phyloP scores from a whole-genome alignment of 2,113 vertebrate species.

The Romanogobio albipinnatus region DNA sequence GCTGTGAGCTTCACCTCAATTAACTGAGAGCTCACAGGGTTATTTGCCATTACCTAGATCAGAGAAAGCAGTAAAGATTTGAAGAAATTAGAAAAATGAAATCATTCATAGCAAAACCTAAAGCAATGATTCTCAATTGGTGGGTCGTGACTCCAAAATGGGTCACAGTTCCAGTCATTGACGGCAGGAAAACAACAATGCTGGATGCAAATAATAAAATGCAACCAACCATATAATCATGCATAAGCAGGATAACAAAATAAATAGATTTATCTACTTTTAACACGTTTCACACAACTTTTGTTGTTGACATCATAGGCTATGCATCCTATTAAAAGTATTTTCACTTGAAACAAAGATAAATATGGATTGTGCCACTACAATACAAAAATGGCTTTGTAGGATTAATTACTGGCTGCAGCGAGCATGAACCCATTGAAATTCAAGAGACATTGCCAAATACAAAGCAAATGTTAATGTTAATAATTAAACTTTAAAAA shows the following conservation, averaged over 20 bases:
- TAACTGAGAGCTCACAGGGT: conserved; percentile 76
- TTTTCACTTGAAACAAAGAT: background rate
- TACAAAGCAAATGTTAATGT: background rate
- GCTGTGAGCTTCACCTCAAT: conserved; percentile 66
- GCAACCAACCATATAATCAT: background rate
- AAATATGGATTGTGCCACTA: background rate
- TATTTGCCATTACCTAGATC: conserved; percentile 73
- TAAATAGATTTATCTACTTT: background rate
- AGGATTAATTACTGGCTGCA: background rate
- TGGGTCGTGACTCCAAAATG: background rate
- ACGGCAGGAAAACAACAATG: background rate
- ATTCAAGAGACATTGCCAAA: background rate
- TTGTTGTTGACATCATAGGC: background rate
- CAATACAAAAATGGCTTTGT: background rate
- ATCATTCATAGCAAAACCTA: background rate
- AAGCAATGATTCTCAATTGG: background rate
- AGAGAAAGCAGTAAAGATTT: conserved; percentile 28
- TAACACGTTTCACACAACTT: background rate
- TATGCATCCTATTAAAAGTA: background rate
- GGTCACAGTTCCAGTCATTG: background rate
- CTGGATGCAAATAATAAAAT: background rate
- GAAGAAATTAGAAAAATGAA: background rate
- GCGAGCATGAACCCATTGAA: background rate
- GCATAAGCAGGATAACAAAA: background rate
- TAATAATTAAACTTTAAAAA: background rate